Base-by-base conservation (phyloP, 2,888 invertebrate genomes). In the Therioaphis trifolii region DNA sequence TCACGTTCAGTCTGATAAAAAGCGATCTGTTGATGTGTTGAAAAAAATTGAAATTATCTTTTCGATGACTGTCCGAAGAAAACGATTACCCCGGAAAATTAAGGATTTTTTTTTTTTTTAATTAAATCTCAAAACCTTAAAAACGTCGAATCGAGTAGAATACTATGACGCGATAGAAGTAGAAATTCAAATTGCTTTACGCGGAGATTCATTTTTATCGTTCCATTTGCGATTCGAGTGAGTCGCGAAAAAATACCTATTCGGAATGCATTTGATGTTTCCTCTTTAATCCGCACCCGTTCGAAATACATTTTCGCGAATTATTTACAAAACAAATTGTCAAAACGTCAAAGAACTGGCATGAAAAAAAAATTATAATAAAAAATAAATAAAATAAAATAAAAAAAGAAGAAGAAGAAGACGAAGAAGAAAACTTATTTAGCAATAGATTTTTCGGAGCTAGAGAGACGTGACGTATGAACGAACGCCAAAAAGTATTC, bases 251-350 rank as follows among this genome's bases (percentile, higher is more conserved):
- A 58, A 75, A 58, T 58, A 75, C 75, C 40, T 58, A 75, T 75
- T 75, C 58, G 24, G 58, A 58, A 75, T 27, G 24, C 43, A 43
- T 58, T 75, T 58, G 40, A 58, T 58, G 40, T 58, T 40, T 18
- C 40, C 43, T n/a, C 18, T 75, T 75, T 58, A 43, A 75, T 75
- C 75, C 12, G 58, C 15, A 24, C 40, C 21, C 74, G 55, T 74
- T 15, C 40, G 9, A 55, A 55, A 71, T 27, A 49, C 43, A 43
- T 74, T 76, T 76, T 29, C 21, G 29, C 46, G 29, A 76, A 76
- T 61, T 76, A 76, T 75, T 76, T 46, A 15, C 46, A 76, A 46
- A 63, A 76, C 76, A 76, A 76, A 76, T 76, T 76, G 76, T 74
- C 71, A 71, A n/a, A 49, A 71, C 46, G 71, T 71, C 74, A 74